Evolutionary conservation across 2,797 vertebrate species (phyloP).

Genomic region (Acestrorhynchus altus): DNA sequence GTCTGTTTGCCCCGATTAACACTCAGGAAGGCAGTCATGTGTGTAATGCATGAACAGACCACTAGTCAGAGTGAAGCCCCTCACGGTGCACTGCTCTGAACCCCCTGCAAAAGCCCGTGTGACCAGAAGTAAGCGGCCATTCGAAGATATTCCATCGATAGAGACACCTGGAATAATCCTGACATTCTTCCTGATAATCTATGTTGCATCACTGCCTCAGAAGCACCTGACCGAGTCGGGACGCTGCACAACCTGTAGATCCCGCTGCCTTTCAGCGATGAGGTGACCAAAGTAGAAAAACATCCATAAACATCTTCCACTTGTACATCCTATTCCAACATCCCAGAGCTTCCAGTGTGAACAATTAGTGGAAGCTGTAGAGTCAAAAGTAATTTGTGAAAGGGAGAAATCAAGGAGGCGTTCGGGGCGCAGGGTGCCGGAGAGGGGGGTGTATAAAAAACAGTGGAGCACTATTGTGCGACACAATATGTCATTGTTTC

Average conservation of each 20-base stretch:
- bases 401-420: constrained; percentile 56
- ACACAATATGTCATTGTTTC: constrained; percentile 73
- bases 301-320: constrained; percentile 58
- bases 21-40: background rate
- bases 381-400: constrained; percentile 60
- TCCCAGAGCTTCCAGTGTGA: constrained; percentile 52
- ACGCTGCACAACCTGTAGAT: constrained; percentile 14
- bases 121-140: background rate
- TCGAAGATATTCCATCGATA: background rate
- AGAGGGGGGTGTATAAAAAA: constrained; percentile 70
- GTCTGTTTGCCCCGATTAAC: background rate
- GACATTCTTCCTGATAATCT: background rate
- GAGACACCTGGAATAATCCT: constrained; percentile 2
- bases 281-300: constrained; percentile 53
- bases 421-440: constrained; percentile 62
- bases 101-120: background rate
- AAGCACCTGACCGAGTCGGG: background rate
- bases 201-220: constrained; percentile 29
- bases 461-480: constrained; percentile 72
- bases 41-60: background rate
- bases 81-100: background rate
- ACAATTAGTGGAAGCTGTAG: constrained; percentile 68
- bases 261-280: constrained; percentile 19
- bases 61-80: background rate
- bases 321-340: constrained; percentile 60